A percentile compares a stretch with the other conserved stretches of the same genome.
Evolutionary conservation across 2,797 vertebrate species (phyloP).

Genomic region (Arctocebus calabarensis): DNA sequence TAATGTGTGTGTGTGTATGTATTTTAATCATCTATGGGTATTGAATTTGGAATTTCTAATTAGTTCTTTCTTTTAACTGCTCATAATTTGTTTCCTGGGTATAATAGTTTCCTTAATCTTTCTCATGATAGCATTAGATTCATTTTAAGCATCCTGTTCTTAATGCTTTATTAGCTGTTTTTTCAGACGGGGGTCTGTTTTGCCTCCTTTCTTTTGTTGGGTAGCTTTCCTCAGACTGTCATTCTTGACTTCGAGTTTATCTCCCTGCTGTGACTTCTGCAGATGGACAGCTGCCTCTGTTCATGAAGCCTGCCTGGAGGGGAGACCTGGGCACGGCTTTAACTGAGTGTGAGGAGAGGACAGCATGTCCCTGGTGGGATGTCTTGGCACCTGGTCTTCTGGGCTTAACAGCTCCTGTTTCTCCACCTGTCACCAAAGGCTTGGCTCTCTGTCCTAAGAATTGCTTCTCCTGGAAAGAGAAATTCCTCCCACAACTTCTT

Average conservation of each 20-base stretch:
- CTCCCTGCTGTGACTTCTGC: background rate
- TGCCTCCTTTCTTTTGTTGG: background rate
- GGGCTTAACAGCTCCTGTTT: background rate
- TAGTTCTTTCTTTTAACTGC: conserved; percentile 37
- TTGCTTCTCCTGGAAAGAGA: conserved; percentile 34
- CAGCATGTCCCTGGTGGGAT: background rate
- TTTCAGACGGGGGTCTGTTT: background rate
- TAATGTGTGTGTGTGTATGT: background rate
- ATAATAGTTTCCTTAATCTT: background rate
- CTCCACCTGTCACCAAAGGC: background rate
- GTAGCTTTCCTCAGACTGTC: background rate
- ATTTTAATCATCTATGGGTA: conserved; percentile 43
- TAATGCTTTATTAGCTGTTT: background rate
- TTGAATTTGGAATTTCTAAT: conserved; percentile 66
- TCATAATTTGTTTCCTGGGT: conserved; percentile 51
- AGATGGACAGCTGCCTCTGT: background rate
- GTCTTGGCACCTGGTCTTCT: background rate
- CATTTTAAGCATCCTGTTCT: background rate
- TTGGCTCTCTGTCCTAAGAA: background rate
- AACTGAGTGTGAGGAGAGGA: background rate
- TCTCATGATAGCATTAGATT: conserved; percentile 10
- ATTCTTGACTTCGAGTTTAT: background rate
- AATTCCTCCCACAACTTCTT: background rate
- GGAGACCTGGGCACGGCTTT: background rate
- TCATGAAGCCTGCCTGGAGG: background rate